Conservation (phyloP, 2,113 vertebrate genomes). For the Odontesthes bonariensis region DNA sequence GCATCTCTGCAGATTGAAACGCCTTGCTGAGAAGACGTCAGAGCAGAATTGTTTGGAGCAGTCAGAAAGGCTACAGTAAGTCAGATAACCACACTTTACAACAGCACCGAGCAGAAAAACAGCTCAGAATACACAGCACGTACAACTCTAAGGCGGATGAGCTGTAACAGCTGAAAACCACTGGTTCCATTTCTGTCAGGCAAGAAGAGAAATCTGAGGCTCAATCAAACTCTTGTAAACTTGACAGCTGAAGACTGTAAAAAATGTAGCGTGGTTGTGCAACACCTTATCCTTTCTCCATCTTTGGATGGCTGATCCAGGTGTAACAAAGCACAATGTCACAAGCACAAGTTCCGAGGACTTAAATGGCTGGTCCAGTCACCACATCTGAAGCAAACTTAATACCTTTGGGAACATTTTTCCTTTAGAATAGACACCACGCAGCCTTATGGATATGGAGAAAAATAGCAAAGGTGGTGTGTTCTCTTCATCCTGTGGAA, state of each 20-base stretch:
- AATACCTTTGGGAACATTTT: too few species aligned
- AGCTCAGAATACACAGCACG: conserved; percentile 8
- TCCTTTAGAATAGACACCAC: too few species aligned
- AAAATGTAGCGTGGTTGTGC: not conserved
- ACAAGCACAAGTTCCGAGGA: too few species aligned
- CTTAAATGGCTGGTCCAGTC: too few species aligned
- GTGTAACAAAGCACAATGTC: too few species aligned
- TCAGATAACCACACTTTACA: conserved; percentile 31
- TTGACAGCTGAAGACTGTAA: not conserved
- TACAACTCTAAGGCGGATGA: not conserved
- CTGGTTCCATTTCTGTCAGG: not conserved
- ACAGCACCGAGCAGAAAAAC: not conserved
- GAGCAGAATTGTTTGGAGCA: conserved; percentile 12
- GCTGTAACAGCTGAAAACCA: not conserved
- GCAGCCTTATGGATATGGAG: too few species aligned
- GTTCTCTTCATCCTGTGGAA: too few species aligned
- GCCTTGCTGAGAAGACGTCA: not conserved
- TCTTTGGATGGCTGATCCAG: too few species aligned
- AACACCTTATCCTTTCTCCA: not conserved
- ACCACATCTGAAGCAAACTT: too few species aligned
- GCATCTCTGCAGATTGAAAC: not conserved
- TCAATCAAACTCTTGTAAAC: not conserved
- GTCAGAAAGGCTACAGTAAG: conserved; percentile 6
- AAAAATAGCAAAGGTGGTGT: too few species aligned
- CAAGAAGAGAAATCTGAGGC: not conserved